A percentile compares a stretch with the other conserved stretches of the same genome.
phyloP scores from a whole-genome alignment of 1,140 invertebrate genomes.

The Halictus rubicundus region DNA sequence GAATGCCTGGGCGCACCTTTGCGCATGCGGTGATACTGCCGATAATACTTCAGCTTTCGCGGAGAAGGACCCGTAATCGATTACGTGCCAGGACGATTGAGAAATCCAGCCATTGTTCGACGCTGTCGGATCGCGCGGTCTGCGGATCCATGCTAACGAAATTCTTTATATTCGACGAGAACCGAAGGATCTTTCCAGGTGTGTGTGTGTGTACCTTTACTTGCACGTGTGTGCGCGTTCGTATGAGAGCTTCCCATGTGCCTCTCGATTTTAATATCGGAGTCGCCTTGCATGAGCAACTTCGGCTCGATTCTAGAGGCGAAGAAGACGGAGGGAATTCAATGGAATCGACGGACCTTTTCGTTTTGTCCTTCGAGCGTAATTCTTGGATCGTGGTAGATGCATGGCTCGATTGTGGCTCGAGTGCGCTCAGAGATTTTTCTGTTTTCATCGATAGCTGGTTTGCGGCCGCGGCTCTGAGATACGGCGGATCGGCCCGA shows the following conservation, averaged over 20 bases:
- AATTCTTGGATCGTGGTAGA: neutral
- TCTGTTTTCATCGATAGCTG: neutral
- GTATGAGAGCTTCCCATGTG: too few species aligned
- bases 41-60: constrained; percentile 38
- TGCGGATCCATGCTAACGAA: constrained; percentile 29
- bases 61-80: constrained; percentile 42
- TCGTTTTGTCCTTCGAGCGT: constrained; percentile 5
- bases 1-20: constrained; percentile 48
- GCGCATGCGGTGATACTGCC: constrained; percentile 47
- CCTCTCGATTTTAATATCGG: neutral
- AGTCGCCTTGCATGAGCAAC: neutral
- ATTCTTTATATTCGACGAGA: constrained; percentile 30
- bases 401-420: neutral
- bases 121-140: constrained; percentile 19
- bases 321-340: constrained; percentile 3
- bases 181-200: constrained; percentile 15
- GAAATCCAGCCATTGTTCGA: constrained; percentile 56
- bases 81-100: constrained; percentile 51
- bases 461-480: neutral
- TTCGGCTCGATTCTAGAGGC: neutral
- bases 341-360: constrained; percentile 9
- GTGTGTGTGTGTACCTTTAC: neutral
- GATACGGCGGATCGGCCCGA: neutral
- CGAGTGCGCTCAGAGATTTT: neutral
- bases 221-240: neutral